Percentiles rank a stretch among this genome's conserved stretches.
phyloP scores from a whole-genome alignment of 2,113 vertebrate species.

The Cebus imitator region DNA sequence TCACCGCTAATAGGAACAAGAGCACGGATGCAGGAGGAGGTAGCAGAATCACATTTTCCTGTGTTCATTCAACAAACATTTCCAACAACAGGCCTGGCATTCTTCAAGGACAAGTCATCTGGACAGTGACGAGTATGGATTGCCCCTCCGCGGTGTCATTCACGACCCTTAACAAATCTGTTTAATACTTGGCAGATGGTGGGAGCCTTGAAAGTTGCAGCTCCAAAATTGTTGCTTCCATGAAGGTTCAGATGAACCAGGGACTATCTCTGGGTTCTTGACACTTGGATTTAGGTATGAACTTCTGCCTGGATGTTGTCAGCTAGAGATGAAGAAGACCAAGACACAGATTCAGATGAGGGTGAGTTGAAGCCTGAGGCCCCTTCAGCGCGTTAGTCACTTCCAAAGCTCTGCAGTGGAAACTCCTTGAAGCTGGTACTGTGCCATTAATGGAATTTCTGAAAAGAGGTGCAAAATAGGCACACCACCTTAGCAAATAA shows the following conservation, averaged over 20 bases:
- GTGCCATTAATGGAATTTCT: background rate
- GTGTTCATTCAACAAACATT: background rate
- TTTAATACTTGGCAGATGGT: background rate
- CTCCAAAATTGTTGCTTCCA: background rate
- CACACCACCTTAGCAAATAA: background rate
- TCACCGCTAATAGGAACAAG: background rate
- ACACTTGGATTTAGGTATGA: background rate
- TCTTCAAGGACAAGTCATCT: background rate
- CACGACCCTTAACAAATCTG: background rate
- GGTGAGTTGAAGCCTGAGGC: background rate
- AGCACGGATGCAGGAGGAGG: background rate
- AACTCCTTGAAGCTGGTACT: background rate
- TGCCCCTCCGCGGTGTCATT: rapidly evolving
- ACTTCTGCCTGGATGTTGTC: background rate
- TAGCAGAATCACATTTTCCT: background rate
- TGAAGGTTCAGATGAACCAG: background rate
- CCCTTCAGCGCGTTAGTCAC: background rate
- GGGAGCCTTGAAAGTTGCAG: background rate
- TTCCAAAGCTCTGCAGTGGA: background rate
- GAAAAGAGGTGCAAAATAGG: background rate
- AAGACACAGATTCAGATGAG: background rate
- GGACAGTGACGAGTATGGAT: background rate
- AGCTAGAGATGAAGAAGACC: background rate
- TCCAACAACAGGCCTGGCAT: background rate
- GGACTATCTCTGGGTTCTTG: background rate